phyloP scores from a whole-genome alignment of 1,140 invertebrate genomes.

The Tetraneura akinire region DNA sequence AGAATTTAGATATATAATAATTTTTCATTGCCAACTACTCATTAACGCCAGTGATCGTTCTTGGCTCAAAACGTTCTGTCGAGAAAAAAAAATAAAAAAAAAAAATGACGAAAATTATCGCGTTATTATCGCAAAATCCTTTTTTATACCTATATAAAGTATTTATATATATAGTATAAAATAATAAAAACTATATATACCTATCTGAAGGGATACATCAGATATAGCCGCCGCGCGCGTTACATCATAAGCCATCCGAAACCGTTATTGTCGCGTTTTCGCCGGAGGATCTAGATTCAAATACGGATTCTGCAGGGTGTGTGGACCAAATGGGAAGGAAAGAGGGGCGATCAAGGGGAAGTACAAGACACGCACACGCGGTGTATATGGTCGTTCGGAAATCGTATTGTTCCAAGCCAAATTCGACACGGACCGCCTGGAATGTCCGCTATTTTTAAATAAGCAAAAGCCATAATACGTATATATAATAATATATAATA shows the following conservation, averaged over 20 bases:
- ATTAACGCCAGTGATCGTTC: background rate
- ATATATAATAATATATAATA: too few species aligned
- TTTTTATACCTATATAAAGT: background rate
- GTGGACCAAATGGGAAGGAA: background rate
- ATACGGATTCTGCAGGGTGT: conserved; percentile 1
- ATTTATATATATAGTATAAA: background rate
- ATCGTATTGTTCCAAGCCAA: conserved; percentile 48
- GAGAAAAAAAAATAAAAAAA: conserved; percentile 10
- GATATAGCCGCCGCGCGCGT: background rate
- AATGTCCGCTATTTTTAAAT: conserved; percentile 52
- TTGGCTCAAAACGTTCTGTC: background rate
- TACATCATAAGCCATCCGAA: background rate
- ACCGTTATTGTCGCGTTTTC: conserved; percentile 31
- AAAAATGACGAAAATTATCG: too few species aligned
- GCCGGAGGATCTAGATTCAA: conserved; percentile 22
- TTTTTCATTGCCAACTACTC: background rate
- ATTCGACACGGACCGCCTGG: conserved; percentile 50
- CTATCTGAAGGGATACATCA: too few species aligned
- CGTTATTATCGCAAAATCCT: conserved; percentile 29
- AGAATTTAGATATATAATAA: background rate
- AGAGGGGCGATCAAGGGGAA: conserved; percentile 19
- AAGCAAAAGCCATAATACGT: conserved; percentile 30
- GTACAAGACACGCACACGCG: background rate
- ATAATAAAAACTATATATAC: background rate
- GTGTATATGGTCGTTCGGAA: conserved; percentile 23